These are phyloP conservation scores for Eudorcas thomsonii DNA, from an alignment of 2,113 vertebrate species.

Conservation along the genomic window DNA sequence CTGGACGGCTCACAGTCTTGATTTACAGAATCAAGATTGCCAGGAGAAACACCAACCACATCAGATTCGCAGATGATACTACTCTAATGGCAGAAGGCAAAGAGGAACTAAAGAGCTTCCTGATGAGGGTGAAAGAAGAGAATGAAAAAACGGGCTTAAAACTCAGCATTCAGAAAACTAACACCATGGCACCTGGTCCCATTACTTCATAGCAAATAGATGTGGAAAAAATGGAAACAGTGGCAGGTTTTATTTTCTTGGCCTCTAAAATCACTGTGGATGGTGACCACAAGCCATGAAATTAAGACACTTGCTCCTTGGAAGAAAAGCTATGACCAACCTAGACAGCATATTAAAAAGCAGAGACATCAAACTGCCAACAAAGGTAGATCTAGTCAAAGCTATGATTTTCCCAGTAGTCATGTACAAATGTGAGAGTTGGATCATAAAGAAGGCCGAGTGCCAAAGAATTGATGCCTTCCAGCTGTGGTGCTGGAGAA, in stretches of 20 bases:
- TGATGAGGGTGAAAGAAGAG: not conserved
- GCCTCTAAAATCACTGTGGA: not conserved
- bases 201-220: not conserved
- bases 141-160: not conserved
- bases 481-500: not conserved
- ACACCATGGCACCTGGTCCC: rapidly evolving
- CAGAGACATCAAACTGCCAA: not conserved
- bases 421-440: not conserved
- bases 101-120: not conserved
- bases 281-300: not conserved
- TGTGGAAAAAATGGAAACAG: not conserved
- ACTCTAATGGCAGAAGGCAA: not conserved
- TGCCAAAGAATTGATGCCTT: not conserved
- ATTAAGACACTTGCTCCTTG: not conserved
- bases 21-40: not conserved
- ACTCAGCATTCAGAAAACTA: not conserved
- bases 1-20: not conserved
- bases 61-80: not conserved
- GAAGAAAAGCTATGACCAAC: not conserved
- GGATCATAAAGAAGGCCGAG: not conserved
- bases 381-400: not conserved
- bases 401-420: not conserved
- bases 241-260: not conserved
- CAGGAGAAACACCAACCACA: not conserved
- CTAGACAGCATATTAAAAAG: not conserved